Evolutionary conservation across 2,113 vertebrate species (phyloP), one percentile per base, ranked within the genome.

Genomic region (Notechis scutatus): DNA sequence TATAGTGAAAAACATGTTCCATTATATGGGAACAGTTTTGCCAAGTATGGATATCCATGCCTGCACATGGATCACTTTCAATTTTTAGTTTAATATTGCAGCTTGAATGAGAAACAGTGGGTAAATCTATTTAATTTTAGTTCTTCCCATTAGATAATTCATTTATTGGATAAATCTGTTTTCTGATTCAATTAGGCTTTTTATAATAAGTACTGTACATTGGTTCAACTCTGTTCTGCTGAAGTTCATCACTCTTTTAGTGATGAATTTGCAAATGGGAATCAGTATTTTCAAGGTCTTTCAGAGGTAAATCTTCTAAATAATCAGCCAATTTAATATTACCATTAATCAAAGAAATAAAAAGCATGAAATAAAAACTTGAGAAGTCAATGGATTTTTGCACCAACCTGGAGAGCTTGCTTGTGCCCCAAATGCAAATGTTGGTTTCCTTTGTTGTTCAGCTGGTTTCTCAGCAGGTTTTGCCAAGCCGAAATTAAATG

Each of bases 371-470:
- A 89, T 18, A 57, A 89, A 92, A 89, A 90, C 89, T 4, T 0
- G 0, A 95, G 88, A 39, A 57, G 39, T 14, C 39, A 88, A 12
- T 54, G 91, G 92, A 94, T 86, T 91, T 0, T 11, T 50, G 91
- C 6, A 12, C 21, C 92, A 96, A 97, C 97, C 95, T 45, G 96
- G 93, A 93, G 97, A 94, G 95, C 14, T 98, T 87, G 96, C 61
- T 93, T 96, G 97, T 94, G 97, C 95, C 90, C 98, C 99, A 96
- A 99, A 99, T 1, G 95, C 9, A 91, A 99, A 99, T 5, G 97
- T 26, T 0, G 98, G 94, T 91, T 99, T 99, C 47, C 97, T 59
- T 29, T 97, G 92, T 91, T 98, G 99, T 64, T 98, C 96, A 0
- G 96, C 47, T 91, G 98, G 98, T 85, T 98, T 99, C 88, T 98